These are phyloP conservation scores for Penaeus japonicus DNA, from an alignment of 1,140 invertebrate genomes.

Conservation along the genomic window DNA sequence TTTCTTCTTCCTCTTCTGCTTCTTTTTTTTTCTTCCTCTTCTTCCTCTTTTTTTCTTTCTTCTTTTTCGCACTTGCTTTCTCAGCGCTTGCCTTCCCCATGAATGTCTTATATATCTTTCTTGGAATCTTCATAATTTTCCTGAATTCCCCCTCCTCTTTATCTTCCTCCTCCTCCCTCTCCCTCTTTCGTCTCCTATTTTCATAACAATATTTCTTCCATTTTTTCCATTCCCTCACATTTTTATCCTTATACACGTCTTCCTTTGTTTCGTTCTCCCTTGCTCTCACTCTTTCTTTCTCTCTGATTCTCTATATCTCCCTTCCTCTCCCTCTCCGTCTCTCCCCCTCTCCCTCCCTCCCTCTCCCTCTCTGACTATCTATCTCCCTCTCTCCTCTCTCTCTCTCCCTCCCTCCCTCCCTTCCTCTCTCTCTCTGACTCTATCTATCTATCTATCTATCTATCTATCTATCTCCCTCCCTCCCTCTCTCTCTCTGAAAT, in stretches of 20 bases:
- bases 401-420: not conserved
- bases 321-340: not conserved
- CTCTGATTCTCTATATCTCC: not conserved
- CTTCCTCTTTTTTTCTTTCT: not conserved
- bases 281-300: not conserved
- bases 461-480: not conserved
- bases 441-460: not conserved
- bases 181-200: not conserved
- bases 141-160: not conserved
- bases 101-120: no score
- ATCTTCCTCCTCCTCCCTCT: not conserved
- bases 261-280: not conserved
- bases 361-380: not conserved
- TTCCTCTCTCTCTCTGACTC: not conserved
- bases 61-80: not conserved
- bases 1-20: not conserved
- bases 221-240: not conserved
- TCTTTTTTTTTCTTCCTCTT: not conserved
- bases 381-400: not conserved
- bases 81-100: no score
- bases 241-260: not conserved
- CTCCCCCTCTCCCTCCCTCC: not conserved
- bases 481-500: no score
- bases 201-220: not conserved
- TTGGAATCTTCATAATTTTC: not conserved